Evolutionary conservation across 37 sponge, comb jelly and placozoan species (phyloP).

Genomic region (Spongilla lacustris): DNA sequence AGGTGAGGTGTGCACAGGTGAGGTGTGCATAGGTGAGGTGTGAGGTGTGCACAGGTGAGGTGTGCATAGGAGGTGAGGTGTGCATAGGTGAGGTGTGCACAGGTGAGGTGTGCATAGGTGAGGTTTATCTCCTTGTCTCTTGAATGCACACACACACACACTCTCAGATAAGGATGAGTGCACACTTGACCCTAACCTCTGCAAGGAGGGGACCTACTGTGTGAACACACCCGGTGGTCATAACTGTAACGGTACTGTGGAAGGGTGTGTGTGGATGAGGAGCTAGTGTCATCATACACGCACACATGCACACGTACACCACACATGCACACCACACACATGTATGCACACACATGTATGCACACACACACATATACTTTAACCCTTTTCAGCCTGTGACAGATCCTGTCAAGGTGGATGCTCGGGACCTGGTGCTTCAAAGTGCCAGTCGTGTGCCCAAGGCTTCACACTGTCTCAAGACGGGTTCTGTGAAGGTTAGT

Average conservation of each 20-base stretch:
- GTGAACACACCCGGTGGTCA: slow-evolving; percentile 69
- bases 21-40: not conserved
- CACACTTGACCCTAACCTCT: slow-evolving; percentile 32
- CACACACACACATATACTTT: not conserved
- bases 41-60: slow-evolving; percentile 67
- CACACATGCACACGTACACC: not conserved
- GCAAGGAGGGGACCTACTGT: slow-evolving; percentile 86
- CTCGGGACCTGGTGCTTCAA: slow-evolving; percentile 69
- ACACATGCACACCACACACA: not conserved
- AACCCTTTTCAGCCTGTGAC: slow-evolving; percentile 66
- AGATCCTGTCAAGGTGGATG: slow-evolving; percentile 62
- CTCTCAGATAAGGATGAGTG: slow-evolving; percentile 84
- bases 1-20: slow-evolving; percentile 17
- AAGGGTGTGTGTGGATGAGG: not conserved
- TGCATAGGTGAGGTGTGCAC: not conserved
- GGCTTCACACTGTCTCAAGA: slow-evolving; percentile 65
- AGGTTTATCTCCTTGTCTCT: too few relatives aligned
- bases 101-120: slow-evolving; percentile 71
- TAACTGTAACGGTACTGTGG: slow-evolving; percentile 59
- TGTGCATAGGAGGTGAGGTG: not conserved
- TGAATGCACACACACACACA: too few relatives aligned
- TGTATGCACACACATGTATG: not conserved
- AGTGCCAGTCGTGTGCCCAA: slow-evolving; percentile 69
- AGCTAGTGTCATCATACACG: too few relatives aligned
- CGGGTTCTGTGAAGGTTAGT: slow-evolving; percentile 46